Conservation (phyloP, 1,140 invertebrate genomes). For the Frieseomelitta varia region DNA sequence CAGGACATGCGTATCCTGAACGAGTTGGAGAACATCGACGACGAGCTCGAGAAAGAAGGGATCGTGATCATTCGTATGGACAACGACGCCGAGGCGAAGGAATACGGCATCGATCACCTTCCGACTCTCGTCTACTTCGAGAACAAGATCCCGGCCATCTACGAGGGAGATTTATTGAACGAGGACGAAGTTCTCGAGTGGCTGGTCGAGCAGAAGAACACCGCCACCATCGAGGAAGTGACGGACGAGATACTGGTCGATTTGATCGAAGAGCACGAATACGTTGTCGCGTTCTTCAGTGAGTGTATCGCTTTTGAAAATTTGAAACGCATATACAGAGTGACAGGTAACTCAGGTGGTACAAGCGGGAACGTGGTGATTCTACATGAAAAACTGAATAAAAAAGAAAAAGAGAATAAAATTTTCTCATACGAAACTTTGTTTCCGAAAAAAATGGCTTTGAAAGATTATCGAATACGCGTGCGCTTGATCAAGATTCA, state of each 20-base stretch:
- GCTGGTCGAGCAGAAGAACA: conserved; percentile 94
- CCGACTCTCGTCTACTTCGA: conserved; percentile 95
- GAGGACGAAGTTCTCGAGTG: conserved; percentile 95
- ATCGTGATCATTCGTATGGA: conserved; percentile 95
- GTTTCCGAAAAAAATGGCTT: too few species aligned
- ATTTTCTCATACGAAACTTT: too few species aligned
- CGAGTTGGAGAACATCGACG: conserved; percentile 96
- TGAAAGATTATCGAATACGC: too few species aligned
- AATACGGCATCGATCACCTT: conserved; percentile 94
- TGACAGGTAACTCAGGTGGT: too few species aligned
- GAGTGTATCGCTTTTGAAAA: conserved; percentile 74
- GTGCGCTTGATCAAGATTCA: too few species aligned
- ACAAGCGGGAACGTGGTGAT: too few species aligned
- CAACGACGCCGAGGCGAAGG: conserved; percentile 93
- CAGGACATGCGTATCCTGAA: conserved; percentile 93
- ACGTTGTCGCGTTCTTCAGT: conserved; percentile 97
- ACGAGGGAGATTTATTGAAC: conserved; percentile 95
- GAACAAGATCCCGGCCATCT: conserved; percentile 94
- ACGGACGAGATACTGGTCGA: conserved; percentile 95
- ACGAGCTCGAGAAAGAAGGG: conserved; percentile 94
- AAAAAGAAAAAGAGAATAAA: too few species aligned
- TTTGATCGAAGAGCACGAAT: conserved; percentile 95
- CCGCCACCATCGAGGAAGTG: conserved; percentile 96
- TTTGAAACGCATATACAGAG: too few species aligned
- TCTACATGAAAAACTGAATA: too few species aligned